phyloP scores from a whole-genome alignment of 2,797 vertebrate species.

The Gallirallus australis region DNA sequence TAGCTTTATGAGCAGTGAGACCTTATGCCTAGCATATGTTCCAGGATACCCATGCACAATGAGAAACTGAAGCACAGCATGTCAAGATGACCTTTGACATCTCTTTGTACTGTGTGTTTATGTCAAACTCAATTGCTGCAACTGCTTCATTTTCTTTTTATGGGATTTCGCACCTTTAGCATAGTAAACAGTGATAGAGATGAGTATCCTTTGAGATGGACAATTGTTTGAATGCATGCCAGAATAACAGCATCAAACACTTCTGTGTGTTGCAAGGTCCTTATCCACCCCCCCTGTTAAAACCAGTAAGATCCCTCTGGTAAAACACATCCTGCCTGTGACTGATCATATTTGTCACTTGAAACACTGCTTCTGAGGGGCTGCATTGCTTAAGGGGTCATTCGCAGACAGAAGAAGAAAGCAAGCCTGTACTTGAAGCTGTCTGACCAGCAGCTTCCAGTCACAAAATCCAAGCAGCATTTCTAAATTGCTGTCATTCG shows the following conservation, averaged over 20 bases:
- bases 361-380: background rate
- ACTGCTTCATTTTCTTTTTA: background rate
- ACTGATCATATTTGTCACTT: background rate
- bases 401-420: background rate
- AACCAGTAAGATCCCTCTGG: background rate
- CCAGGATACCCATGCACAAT: background rate
- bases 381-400: background rate
- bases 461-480: background rate
- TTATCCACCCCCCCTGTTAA: background rate
- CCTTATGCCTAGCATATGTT: background rate
- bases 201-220: background rate
- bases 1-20: background rate
- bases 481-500: background rate
- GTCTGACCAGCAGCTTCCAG: background rate
- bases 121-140: background rate
- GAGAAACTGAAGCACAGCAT: background rate
- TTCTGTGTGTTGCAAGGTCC: background rate
- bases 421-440: background rate
- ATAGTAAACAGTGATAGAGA: background rate
- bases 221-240: background rate
- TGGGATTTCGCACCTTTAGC: background rate
- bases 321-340: background rate
- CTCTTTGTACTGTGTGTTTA: background rate
- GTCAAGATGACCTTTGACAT: background rate
- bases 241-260: background rate